Base-by-base conservation (phyloP, 2,888 invertebrate species). In the Epinotia ramella region DNA sequence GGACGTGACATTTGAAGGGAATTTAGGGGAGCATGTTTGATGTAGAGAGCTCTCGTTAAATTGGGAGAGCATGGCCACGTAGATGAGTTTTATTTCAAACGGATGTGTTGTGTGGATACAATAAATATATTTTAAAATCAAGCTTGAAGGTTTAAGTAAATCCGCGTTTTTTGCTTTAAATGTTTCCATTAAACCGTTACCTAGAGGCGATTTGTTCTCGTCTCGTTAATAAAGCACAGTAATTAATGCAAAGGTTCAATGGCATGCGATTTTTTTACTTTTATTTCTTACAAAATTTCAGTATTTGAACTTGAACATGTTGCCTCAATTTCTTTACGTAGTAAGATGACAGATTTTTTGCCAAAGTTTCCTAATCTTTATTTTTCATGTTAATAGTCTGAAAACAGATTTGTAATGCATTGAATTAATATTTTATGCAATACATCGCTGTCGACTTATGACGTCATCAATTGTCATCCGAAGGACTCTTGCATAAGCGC, bases 81-180 rank as follows among this genome's bases (percentile, higher is more conserved):
- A 85, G 86, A 86, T 87, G 84, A 86, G 85, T 84, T 88, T 87
- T 88, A 86, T 84, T 87, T 82, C 73, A 81, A 84, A 81, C 82
- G 80, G 84, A 70, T 77, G 68, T 84, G 84, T 84, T 81, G 82
- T 84, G 81, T 81, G 77, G 72, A 81, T 80, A 84, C 81, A 80
- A 84, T 84, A 84, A 84, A 77, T 70, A 74, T 76, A 57, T 76
- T 73, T 76, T 71, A 28, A 74, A 71, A 76, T 75, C 70, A 62
- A 66, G 56, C 74, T 64, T 40, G 70, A 60, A 64, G 57, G 66
- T 33, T 62, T 67, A 63, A 76, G 76, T 76, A 72, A 76, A 72
- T 72, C 56, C 40, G 4, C 20, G 53, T 67, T 76, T 76, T 76
- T 57, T 59, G 49, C 40, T 63, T 68, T 16, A 33, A 73, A 76